Evolutionary conservation across 1,140 invertebrate species (phyloP).

Genomic region (Drosophila sp.): DNA sequence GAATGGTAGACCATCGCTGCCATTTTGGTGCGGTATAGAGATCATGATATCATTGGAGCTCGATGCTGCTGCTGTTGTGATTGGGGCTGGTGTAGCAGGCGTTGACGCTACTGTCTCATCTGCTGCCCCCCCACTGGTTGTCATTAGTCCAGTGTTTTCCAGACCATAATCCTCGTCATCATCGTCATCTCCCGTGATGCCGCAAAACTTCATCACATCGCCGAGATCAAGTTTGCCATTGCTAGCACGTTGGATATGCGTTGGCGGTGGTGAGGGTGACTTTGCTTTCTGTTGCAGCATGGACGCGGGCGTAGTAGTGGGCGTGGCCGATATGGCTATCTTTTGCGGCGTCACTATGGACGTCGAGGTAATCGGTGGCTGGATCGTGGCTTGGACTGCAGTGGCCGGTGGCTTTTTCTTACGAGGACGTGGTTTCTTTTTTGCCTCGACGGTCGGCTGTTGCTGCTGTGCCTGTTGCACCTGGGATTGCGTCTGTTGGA

Average conservation of each 20-base stretch:
- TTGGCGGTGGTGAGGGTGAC: constrained; percentile 69
- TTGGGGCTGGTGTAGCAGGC: constrained; percentile 17
- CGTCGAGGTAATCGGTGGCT: constrained; percentile 31
- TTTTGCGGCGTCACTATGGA: constrained; percentile 42
- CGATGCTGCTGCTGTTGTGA: constrained; percentile 28
- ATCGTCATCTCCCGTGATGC: constrained; percentile 81
- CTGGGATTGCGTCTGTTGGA: constrained; percentile 68
- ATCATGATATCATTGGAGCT: constrained; percentile 78
- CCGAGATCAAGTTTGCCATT: constrained; percentile 84
- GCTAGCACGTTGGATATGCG: constrained; percentile 71
- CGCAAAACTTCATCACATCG: constrained; percentile 85
- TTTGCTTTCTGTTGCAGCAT: constrained; percentile 39
- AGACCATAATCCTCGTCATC: constrained; percentile 75
- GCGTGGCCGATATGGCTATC: constrained; percentile 24
- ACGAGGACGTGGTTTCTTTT: constrained; percentile 75
- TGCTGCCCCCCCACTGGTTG: constrained; percentile 16
- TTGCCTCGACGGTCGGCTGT: constrained; percentile 51
- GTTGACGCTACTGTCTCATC: constrained; percentile 3
- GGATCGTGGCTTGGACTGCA: background rate
- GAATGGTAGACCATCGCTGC: constrained; percentile 76
- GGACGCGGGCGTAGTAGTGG: constrained; percentile 21
- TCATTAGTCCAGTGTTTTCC: constrained; percentile 36
- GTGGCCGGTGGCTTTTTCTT: constrained; percentile 59
- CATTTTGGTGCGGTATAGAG: constrained; percentile 82
- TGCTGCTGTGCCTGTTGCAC: constrained; percentile 68